These are phyloP conservation scores for Myripristis murdjan DNA, from an alignment of 2,797 vertebrate species.

Conservation along the genomic window DNA sequence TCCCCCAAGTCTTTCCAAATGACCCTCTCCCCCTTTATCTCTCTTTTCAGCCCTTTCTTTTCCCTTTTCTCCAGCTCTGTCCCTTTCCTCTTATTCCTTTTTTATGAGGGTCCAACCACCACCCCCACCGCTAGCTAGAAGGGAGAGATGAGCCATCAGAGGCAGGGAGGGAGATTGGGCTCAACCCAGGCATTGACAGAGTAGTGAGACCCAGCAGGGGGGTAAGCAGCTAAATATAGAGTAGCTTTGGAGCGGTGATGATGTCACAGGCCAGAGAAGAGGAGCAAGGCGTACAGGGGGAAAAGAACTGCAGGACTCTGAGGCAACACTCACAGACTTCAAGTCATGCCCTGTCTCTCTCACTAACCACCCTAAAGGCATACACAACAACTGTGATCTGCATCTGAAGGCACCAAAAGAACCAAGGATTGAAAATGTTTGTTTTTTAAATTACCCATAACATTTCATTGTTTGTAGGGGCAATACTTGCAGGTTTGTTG, in stretches of 20 bases:
- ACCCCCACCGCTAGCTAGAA: conserved; percentile 33
- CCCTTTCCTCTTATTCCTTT: conserved; percentile 27
- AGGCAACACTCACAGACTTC: conserved; percentile 52
- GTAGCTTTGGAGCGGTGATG: conserved; percentile 82
- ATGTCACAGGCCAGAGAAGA: conserved; percentile 81
- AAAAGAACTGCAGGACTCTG: conserved; percentile 52
- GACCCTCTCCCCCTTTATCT: conserved; percentile 61
- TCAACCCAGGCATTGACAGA: conserved; percentile 78
- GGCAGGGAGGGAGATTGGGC: conserved; percentile 60
- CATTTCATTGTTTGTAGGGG: background rate
- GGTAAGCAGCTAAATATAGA: conserved; percentile 87
- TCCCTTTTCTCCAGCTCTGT: conserved; percentile 40
- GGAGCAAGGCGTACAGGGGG: conserved; percentile 58
- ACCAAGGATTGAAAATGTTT: conserved; percentile 4
- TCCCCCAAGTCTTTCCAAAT: conserved; percentile 64
- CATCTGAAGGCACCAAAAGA: conserved; percentile 10
- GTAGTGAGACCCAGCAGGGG: conserved; percentile 81
- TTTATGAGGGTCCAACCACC: conserved; percentile 38
- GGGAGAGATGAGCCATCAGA: conserved; percentile 70
- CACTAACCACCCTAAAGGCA: conserved; percentile 19
- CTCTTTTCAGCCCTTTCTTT: conserved; percentile 48
- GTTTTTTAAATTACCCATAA: conserved; percentile 2
- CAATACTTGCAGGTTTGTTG: background rate
- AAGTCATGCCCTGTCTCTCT: conserved; percentile 16
- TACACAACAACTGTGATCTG: conserved; percentile 12